phyloP scores from a whole-genome alignment of 2,797 vertebrate species.

The Arnoldichthys spilopterus region DNA sequence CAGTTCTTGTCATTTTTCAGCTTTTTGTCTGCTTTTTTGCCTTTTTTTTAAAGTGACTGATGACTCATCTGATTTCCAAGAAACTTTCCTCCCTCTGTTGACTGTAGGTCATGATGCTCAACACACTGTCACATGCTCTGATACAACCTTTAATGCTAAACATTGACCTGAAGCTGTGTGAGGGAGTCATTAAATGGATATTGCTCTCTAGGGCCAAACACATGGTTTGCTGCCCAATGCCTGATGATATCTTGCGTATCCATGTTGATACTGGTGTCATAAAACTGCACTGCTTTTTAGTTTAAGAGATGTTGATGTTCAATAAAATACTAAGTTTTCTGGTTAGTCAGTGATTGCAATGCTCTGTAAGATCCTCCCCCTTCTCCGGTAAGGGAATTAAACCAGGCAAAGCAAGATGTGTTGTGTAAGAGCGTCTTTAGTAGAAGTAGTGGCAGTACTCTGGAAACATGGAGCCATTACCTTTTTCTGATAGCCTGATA shows the following conservation, averaged over 20 bases:
- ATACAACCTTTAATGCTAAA: slow-evolving; percentile 46
- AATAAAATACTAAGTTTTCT: no score
- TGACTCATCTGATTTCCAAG: slow-evolving; percentile 63
- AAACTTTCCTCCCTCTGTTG: slow-evolving; percentile 61
- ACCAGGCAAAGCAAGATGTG: no score
- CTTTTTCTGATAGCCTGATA: no score
- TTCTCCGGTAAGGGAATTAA: no score
- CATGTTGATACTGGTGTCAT: background rate
- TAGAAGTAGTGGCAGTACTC: no score
- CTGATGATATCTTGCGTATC: no score
- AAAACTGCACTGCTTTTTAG: background rate
- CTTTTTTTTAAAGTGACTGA: slow-evolving; percentile 53
- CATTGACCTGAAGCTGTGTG: slow-evolving; percentile 56
- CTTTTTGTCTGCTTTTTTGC: slow-evolving; percentile 6
- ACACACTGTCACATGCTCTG: slow-evolving; percentile 44
- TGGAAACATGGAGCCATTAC: no score
- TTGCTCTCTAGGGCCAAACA: slow-evolving; percentile 38
- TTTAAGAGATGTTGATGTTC: background rate
- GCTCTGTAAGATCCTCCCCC: no score
- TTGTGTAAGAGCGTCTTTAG: no score
- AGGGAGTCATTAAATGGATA: slow-evolving; percentile 57
- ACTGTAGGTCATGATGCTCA: slow-evolving; percentile 51
- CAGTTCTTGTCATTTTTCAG: slow-evolving; percentile 28
- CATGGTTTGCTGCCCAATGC: no score
- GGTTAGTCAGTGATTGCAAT: no score